Conservation (phyloP, 2,797 vertebrate genomes). For the Vespertilio murinus region DNA sequence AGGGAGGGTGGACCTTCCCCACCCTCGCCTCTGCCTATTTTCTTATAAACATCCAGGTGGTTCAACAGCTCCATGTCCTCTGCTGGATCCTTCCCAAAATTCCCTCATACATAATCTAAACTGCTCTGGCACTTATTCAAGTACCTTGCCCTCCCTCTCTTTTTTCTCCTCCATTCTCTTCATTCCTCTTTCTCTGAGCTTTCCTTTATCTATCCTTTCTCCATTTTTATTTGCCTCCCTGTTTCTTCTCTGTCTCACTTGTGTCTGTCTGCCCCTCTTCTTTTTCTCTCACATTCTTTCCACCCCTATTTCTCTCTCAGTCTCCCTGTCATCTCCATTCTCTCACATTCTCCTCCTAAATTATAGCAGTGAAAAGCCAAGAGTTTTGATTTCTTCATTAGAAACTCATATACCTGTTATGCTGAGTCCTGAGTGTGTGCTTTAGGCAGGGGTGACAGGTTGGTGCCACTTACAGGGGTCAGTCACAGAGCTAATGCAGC, state of each 20-base stretch:
- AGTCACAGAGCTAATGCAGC: not conserved
- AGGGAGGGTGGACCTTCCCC: not conserved
- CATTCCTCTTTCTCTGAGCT: not conserved
- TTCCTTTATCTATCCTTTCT: not conserved
- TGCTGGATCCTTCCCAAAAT: not conserved
- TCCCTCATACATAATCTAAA: not conserved
- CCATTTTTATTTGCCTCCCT: not conserved
- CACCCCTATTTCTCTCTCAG: not conserved
- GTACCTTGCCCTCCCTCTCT: not conserved
- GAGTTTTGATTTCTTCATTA: not conserved
- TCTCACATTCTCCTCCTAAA: constrained; percentile 14
- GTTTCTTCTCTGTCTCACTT: not conserved
- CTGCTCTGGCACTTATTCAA: not conserved
- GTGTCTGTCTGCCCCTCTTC: not conserved
- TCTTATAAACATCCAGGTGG: not conserved
- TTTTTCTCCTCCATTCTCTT: not conserved
- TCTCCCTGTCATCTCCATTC: not conserved
- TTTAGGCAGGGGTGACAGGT: not conserved
- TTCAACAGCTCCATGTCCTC: not conserved
- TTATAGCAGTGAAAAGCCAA: constrained; percentile 2
- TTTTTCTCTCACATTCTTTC: not conserved
- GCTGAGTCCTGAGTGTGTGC: not conserved
- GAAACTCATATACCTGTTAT: not conserved
- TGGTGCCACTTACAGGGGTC: not conserved
- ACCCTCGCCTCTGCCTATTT: not conserved